Base-by-base conservation (phyloP, 2,797 vertebrate genomes). In the Neomorphus geoffroyi region DNA sequence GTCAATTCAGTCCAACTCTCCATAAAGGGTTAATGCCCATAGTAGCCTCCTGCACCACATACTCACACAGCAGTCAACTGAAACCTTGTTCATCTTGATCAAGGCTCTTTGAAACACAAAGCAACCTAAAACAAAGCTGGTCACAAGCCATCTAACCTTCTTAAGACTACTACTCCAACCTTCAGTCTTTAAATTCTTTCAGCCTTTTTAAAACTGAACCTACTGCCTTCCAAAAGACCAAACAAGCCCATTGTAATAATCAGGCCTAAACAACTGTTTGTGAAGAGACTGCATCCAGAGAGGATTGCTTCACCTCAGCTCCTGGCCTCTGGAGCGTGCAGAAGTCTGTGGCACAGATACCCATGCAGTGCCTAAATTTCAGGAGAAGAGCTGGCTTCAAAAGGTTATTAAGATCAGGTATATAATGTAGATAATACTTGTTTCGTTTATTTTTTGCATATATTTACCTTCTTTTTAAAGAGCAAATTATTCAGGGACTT, bases 71-170 rank as follows among this genome's bases (percentile, higher is more conserved):
- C 32, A 58, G 72, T 65, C 53, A 45, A 37, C 5, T 69, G 71
- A 77, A 90, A 87, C 53, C 39, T 66, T 79, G 28, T 28, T 92
- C 56, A 27, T 69, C 70, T 81, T 28, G 66, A 82, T 89, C 84
- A 70, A 89, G 66, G 58, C 50, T 73, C 22, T 88, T 87, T 87
- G 70, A 94, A 89, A 65, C 51, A 88, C 74, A 82, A 91, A 92
- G 39, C 22, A 37, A 75, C 48, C 43, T 48, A 66, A 91, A 51
- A 39, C 13, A 57, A 62, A 94, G 85, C 61, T 82, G 71, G 43
- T 86, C 33, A 84, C 50, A 65, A 57, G 30, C 27, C 41, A 45
- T 23, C 53, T 69, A 81, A 51, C 58, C 80, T 62, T 86, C 86
- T 75, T 39, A 54, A 75, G 33, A 75, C 77, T 81, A 5, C 37